Conservation (phyloP, 2,113 vertebrate genomes). For the Xiphophorus couchianus region DNA sequence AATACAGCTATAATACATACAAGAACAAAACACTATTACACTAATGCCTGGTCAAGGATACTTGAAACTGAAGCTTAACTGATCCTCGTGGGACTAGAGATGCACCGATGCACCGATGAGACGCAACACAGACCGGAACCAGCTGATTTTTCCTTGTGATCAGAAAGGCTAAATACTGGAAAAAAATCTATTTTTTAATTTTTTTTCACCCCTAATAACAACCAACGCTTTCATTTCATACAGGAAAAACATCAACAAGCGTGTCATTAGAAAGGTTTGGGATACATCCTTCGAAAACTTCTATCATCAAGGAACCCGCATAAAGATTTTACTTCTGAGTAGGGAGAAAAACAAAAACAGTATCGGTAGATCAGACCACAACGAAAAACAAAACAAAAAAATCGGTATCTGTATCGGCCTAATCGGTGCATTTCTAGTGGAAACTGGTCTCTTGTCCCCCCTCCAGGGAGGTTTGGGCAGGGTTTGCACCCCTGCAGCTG, state of each 20-base stretch:
- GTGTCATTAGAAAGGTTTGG: background rate
- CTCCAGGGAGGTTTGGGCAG: conserved; percentile 67
- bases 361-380: background rate
- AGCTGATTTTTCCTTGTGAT: background rate
- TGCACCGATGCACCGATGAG: background rate
- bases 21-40: conserved; percentile 30
- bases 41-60: conserved; percentile 81
- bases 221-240: background rate
- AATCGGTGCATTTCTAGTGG: conserved; percentile 12
- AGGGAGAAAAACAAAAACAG: background rate
- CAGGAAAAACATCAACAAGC: background rate
- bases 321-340: background rate
- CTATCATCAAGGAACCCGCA: background rate
- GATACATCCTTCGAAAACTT: background rate
- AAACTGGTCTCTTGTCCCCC: conserved; percentile 49
- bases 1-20: conserved; percentile 79
- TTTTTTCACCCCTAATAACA: too few species aligned
- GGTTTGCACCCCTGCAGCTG: conserved; percentile 54
- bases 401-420: background rate
- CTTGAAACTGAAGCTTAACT: conserved; percentile 61
- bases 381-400: too few species aligned
- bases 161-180: background rate
- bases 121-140: background rate
- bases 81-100: conserved; percentile 51
- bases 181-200: background rate